Conservation (phyloP, 2,113 vertebrate genomes). For the Sinocyclocheilus maitianheensis region DNA sequence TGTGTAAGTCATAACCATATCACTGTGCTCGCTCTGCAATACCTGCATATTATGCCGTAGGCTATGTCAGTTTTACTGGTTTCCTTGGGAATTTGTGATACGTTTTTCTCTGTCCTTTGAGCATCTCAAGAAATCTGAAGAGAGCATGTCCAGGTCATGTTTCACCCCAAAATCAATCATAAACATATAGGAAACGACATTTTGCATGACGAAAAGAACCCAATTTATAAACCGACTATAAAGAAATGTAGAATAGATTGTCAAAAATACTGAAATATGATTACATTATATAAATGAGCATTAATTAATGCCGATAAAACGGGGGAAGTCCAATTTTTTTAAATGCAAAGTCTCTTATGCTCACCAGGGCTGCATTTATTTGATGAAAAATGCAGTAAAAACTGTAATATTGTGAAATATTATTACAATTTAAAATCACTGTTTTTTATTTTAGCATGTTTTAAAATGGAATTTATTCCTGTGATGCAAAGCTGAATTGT, state of each 20-base stretch:
- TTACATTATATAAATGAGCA: background rate
- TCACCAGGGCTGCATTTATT: background rate
- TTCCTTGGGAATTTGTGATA: background rate
- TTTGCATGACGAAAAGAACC: background rate
- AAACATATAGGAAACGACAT: too few species aligned
- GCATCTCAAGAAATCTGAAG: background rate
- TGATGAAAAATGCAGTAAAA: background rate
- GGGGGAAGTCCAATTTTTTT: too few species aligned
- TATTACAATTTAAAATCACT: background rate
- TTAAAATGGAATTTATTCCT: background rate
- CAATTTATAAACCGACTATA: background rate
- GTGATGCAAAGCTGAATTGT: background rate
- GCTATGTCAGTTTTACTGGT: background rate
- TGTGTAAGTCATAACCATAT: constrained; percentile 50
- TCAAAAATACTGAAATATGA: background rate
- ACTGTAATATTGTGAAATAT: background rate
- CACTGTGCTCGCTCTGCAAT: constrained; percentile 48
- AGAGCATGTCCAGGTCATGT: background rate
- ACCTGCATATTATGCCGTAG: constrained; percentile 30
- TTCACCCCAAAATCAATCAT: too few species aligned
- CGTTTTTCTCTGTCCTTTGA: background rate
- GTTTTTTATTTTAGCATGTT: background rate
- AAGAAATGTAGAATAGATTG: background rate
- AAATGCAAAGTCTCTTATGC: too few species aligned
- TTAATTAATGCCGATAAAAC: background rate